Evolutionary conservation across 23 tunicate genomes (phyloP).

Genomic region (Clavelina lepadiformis): DNA sequence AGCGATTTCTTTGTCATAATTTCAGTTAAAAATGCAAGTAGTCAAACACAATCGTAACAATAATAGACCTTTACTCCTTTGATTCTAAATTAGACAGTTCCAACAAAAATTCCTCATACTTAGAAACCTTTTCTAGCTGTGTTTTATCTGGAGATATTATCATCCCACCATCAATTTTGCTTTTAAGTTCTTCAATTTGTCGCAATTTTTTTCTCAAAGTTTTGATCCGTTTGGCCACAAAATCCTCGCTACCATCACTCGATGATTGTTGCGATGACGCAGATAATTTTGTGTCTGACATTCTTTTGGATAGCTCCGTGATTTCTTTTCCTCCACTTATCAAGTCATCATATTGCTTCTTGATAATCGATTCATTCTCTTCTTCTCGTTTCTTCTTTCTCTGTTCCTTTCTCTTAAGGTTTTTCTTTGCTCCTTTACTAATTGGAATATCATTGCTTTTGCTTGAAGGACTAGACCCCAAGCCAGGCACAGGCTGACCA

Average conservation of each 20-base stretch:
- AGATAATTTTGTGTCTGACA: too few species aligned
- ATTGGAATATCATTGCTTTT: conserved; percentile 12
- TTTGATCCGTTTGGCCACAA: conserved; percentile 25
- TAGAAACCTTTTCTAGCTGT: too few species aligned
- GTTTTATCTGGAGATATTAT: too few species aligned
- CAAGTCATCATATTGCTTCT: conserved; percentile 43
- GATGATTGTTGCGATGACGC: too few species aligned
- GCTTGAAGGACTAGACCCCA: not conserved
- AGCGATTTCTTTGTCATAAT: too few species aligned
- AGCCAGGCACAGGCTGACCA: conserved; percentile 23
- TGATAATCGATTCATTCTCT: conserved; percentile 12
- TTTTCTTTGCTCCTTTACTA: conserved; percentile 60
- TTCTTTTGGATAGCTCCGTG: too few species aligned
- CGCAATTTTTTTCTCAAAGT: conserved; percentile 55
- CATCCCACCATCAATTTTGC: conserved; percentile 69
- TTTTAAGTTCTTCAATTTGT: conserved; percentile 66
- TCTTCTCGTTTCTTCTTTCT: conserved; percentile 53
- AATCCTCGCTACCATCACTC: not conserved
- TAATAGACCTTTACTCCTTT: too few species aligned
- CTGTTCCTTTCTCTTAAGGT: conserved; percentile 50
- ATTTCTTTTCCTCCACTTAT: conserved; percentile 25
- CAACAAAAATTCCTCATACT: too few species aligned
- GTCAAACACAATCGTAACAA: too few species aligned
- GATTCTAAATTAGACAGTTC: too few species aligned
- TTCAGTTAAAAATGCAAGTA: too few species aligned